Evolutionary conservation across 2,888 invertebrate genomes (phyloP), one percentile per base, ranked within the genome.

Genomic region (Aproaerema taeniolella): DNA sequence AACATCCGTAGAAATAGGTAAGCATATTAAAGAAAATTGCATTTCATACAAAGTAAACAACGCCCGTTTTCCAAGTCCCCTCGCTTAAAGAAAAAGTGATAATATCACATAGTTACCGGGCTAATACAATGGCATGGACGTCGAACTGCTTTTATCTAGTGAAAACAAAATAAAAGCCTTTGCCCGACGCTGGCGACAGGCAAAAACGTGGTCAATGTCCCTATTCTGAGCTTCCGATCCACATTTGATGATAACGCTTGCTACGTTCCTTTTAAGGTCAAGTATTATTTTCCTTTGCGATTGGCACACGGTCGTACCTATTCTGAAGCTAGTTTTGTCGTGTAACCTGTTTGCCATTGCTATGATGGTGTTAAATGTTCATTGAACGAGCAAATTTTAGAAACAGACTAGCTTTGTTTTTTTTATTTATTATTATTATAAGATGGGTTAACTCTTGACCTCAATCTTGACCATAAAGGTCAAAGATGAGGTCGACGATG

Each of bases 81-180:
- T 7, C 25, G 14, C 24, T 24, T 5, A 16, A 11, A 3, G 10
- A 30, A n/a, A 37, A 32, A 30, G 15, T 38, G 34, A 42, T 37
- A 32, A 33, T 29, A 24, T 41, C 37, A 37, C 33, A 10, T 24
- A 17, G 41, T 36, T 41, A 31, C 25, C 10, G 31, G 17, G 35
- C 28, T 42, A 42, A 45, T 38, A 41, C 36, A 43, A 45, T 53
- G 56, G 55, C 56, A 61, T 58, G 52, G 53, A 48, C 52, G 43
- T 45, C 36, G 45, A 53, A 55, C 49, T 45, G 55, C 61, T 64
- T 67, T 61, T 67, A 61, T 63, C 59, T 57, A 55, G 55, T 51
- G 48, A 58, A 68, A 67, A 20, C 26, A n/a, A 26, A 26, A 26
- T 26, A 26, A 26, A 26, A 26, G 26, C 26, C 5, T 26, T 26